Evolutionary conservation across 2,797 vertebrate genomes (phyloP), one percentile per base, ranked within the genome.

Genomic region (Aythya fuligula): DNA sequence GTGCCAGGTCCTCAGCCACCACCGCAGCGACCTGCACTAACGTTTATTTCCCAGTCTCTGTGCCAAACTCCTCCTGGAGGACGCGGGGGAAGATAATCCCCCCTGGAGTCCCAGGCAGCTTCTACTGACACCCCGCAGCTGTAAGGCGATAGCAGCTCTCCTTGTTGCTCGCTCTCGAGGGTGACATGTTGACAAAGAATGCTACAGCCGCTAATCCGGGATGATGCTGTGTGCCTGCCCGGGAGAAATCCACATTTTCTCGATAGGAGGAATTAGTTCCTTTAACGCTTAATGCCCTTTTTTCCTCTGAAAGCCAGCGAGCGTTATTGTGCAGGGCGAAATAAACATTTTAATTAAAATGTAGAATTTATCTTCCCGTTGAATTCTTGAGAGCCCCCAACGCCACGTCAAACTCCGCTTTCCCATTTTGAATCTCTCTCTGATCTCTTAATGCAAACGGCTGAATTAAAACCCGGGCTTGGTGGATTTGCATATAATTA

Each of bases 401-500:
- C 22, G 45, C 87, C 85, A 87, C 14, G 75, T 71, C 95, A 85
- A 81, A 73, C 79, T 73, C 78, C 13, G 57, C 94, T 84, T 71
- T 74, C 41, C 89, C 74, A 53, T 88, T 95, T 39, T 47, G 94
- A 77, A 89, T 94, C 93, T 94, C 22, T 11, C 93, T 97, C 94
- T 94, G 94, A 96, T 96, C 96, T 95, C 94, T 89, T 96, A 92
- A 96, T 95, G 95, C 90, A 22, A 93, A 56, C 5, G 76, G 85
- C 74, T 93, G 95, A 95, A 89, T 94, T 96, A 97, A 97, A 96
- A 96, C 92, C 94, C 81, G 87, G 92, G 95, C 89, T 96, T 32
- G 38, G 75, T 81, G 97, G 96, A 97, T 97, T 97, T 97, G 82
- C 96, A 97, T 97, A 58, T 93, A 94, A 96, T 97, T 97, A 97